Evolutionary conservation across 2,797 vertebrate species (phyloP).

Genomic region (Chaenodraco wilsoni): DNA sequence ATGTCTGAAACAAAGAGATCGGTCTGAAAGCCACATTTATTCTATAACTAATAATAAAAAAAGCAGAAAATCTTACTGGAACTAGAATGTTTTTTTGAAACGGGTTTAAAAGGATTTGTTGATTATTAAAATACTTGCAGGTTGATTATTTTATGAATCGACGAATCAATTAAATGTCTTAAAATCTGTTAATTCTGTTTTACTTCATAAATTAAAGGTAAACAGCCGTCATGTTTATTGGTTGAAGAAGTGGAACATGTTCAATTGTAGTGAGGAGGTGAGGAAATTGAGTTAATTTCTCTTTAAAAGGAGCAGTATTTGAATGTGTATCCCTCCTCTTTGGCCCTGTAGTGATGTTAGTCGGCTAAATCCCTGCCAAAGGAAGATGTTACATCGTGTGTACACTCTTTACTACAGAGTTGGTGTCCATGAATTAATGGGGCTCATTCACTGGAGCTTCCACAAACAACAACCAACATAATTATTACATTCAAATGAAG

Average conservation of each 20-base stretch:
- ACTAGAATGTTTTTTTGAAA: not conserved
- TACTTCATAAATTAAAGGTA: not conserved
- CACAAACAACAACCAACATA: too few species aligned
- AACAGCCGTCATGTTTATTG: not conserved
- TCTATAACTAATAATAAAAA: not conserved
- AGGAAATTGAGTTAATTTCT: slow-evolving; percentile 3
- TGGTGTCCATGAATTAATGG: not conserved
- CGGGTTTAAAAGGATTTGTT: not conserved
- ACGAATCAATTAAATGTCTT: not conserved
- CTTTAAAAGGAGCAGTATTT: not conserved
- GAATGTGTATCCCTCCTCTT: not conserved
- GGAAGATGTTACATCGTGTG: slow-evolving; percentile 19
- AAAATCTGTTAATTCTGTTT: not conserved
- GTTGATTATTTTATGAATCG: not conserved
- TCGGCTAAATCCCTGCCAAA: not conserved
- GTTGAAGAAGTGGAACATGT: not conserved
- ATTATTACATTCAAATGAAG: too few species aligned
- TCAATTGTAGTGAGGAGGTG: not conserved
- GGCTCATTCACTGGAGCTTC: too few species aligned
- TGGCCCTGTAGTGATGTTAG: not conserved
- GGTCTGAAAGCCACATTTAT: not conserved
- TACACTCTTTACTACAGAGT: not conserved
- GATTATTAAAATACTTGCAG: not conserved
- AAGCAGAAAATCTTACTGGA: not conserved
- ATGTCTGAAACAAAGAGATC: not conserved